Base-by-base conservation (phyloP, 2,113 vertebrate species). In the Bufo gargarizans region DNA sequence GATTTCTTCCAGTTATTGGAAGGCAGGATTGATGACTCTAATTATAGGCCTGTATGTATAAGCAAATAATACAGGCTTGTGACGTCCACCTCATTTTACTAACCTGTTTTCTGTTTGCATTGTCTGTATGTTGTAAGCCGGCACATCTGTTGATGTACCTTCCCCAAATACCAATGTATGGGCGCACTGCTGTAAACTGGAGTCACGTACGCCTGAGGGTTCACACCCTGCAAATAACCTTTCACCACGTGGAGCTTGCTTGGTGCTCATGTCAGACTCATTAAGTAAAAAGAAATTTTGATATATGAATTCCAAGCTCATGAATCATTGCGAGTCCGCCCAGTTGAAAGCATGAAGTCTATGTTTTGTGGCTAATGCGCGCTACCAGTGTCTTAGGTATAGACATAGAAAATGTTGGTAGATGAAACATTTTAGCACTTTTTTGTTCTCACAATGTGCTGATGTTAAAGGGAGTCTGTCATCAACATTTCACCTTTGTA, bases 141-240 rank as follows among this genome's bases (percentile, higher is more conserved):
- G n/a, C 43, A 33, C 76, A 67, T 86, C 76, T 77, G 63, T 13
- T 86, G 14, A 17, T 49, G 55, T 49, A 83, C 80, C 80, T 55
- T 72, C 45, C 71, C 47, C 69, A 77, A 83, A 88, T 88, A 55
- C 86, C 86, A 83, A 33, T 76, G 80, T 83, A 72, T 55, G 86
- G 86, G 86, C 77, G 79, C 74, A 53, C 22, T 20, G 45, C 79
- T 82, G 65, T 43, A 59, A 45, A 69, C 47, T 22, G n/a, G 49
- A 79, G 19, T 55, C n/a, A 56, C 16, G 17, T 49, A 33, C 14
- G 79, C 77, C 47, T 88, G 55, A 65, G 45, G 69, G 74, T 43
- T 67, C 77, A 87, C 86, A 81, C 86, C 86, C 86, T 82, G 55
- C 49, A 12, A 4, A 47, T 77, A 83, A 88, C 86, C 69, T 88